These are phyloP conservation scores for Drosophila orosa DNA, from an alignment of 1,140 invertebrate species.

Conservation along the genomic window DNA sequence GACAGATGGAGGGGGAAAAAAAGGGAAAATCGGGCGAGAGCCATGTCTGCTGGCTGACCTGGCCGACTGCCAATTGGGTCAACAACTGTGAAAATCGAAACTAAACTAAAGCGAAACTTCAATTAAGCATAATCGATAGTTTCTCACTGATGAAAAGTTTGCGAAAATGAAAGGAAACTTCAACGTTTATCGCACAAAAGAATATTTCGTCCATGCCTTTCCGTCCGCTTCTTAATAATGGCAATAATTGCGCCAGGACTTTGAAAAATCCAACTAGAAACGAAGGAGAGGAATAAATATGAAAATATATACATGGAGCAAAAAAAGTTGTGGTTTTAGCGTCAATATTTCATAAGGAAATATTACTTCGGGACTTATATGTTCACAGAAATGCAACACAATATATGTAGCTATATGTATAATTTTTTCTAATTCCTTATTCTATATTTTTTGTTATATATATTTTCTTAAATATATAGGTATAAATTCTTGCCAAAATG, in stretches of 20 bases:
- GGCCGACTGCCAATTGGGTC: slow-evolving; percentile 75
- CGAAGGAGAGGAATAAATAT: not conserved
- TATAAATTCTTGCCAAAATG: not conserved
- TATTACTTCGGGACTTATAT: not conserved
- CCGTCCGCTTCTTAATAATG: slow-evolving; percentile 24
- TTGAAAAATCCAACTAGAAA: not conserved
- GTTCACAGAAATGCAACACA: not conserved
- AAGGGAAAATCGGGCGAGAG: slow-evolving; percentile 4
- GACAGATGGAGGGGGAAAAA: not conserved
- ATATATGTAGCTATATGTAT: not conserved
- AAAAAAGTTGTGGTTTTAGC: not conserved
- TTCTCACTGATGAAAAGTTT: slow-evolving; percentile 49
- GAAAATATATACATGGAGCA: not conserved
- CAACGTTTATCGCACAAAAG: slow-evolving; percentile 32
- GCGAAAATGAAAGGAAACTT: slow-evolving; percentile 39
- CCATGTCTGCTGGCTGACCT: slow-evolving; percentile 58
- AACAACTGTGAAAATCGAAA: slow-evolving; percentile 35
- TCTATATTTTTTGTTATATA: not conserved
- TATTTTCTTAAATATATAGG: not conserved
- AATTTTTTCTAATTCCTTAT: too few relatives aligned
- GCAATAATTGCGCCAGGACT: slow-evolving; percentile 26
- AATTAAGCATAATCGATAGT: slow-evolving; percentile 51
- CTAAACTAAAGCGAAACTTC: slow-evolving; percentile 38
- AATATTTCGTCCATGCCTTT: slow-evolving; percentile 21
- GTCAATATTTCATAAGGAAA: not conserved